Percentiles rank a stretch among this genome's conserved stretches.
phyloP scores from a whole-genome alignment of 1,140 invertebrate genomes.

The Holcopasites calliopsidis region DNA sequence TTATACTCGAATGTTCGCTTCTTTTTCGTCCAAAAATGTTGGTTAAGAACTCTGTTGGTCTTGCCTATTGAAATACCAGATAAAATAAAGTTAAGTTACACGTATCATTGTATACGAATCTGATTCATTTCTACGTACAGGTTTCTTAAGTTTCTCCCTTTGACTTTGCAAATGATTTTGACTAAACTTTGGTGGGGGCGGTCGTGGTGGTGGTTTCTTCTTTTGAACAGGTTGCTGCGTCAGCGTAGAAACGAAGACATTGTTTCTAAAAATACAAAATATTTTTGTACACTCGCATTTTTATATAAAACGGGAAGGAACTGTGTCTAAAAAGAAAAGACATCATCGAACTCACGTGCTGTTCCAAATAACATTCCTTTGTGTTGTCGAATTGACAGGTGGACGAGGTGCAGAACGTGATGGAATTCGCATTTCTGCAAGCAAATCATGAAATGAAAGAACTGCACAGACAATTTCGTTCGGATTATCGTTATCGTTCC shows the following conservation, averaged over 20 bases:
- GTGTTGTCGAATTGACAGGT: slow-evolving; percentile 57
- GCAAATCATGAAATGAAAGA: slow-evolving; percentile 28
- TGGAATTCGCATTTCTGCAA: slow-evolving; percentile 75
- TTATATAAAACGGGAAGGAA: background rate
- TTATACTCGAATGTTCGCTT: slow-evolving; percentile 14
- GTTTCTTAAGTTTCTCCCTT: slow-evolving; percentile 70
- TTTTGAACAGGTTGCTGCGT: slow-evolving; percentile 67
- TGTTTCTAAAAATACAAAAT: slow-evolving; percentile 50
- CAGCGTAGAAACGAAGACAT: slow-evolving; percentile 66
- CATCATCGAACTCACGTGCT: slow-evolving; percentile 65
- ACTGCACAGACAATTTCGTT: background rate
- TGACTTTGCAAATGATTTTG: slow-evolving; percentile 57
- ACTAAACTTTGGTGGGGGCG: slow-evolving; percentile 76
- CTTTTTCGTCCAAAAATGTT: slow-evolving; percentile 71
- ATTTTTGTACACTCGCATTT: background rate
- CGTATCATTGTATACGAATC: background rate
- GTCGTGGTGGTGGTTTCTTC: slow-evolving; percentile 77
- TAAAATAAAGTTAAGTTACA: background rate
- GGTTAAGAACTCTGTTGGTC: slow-evolving; percentile 73
- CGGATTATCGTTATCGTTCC: background rate
- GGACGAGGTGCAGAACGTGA: slow-evolving; percentile 74
- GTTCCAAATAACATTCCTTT: slow-evolving; percentile 66
- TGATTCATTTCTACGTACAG: slow-evolving; percentile 61
- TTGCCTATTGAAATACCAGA: slow-evolving; percentile 61
- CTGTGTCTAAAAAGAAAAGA: too few relatives aligned